A percentile compares a stretch with the other conserved stretches of the same genome.
These are phyloP conservation scores for Laodelphax striatellus DNA, from an alignment of 1,140 invertebrate genomes.

Conservation along the genomic window DNA sequence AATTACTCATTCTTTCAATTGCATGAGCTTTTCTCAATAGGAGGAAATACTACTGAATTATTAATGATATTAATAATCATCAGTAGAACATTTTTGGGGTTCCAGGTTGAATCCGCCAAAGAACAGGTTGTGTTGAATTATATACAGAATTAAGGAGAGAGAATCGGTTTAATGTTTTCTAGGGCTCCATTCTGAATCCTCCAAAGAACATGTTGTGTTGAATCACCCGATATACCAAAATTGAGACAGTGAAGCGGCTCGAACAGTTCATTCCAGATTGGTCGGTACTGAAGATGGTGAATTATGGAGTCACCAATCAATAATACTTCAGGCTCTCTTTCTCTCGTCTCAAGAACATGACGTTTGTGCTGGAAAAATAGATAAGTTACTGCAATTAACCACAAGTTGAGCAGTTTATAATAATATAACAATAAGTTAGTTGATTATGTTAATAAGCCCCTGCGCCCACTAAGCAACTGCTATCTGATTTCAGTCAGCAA, in stretches of 20 bases:
- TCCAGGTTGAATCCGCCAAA: too few species aligned
- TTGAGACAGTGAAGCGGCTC: constrained; percentile 59
- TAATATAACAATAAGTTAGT: too few species aligned
- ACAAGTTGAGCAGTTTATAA: background rate
- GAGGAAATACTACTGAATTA: too few species aligned
- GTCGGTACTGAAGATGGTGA: constrained; percentile 60
- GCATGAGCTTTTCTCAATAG: too few species aligned
- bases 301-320: constrained; percentile 82
- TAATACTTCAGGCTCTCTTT: constrained; percentile 82
- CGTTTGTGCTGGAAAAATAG: constrained; percentile 59
- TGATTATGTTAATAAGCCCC: too few species aligned
- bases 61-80: too few species aligned
- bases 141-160: too few species aligned
- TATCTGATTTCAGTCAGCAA: too few species aligned
- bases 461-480: too few species aligned
- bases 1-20: too few species aligned
- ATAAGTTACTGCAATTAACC: background rate
- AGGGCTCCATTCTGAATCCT: constrained; percentile 77
- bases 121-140: too few species aligned
- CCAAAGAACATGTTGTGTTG: constrained; percentile 82
- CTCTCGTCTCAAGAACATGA: constrained; percentile 66
- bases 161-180: constrained; percentile 74
- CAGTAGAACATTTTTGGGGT: too few species aligned
- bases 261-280: constrained; percentile 71
- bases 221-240: constrained; percentile 80